Base-by-base conservation (phyloP, 1,140 invertebrate species). In the Nasonia giraulti region DNA sequence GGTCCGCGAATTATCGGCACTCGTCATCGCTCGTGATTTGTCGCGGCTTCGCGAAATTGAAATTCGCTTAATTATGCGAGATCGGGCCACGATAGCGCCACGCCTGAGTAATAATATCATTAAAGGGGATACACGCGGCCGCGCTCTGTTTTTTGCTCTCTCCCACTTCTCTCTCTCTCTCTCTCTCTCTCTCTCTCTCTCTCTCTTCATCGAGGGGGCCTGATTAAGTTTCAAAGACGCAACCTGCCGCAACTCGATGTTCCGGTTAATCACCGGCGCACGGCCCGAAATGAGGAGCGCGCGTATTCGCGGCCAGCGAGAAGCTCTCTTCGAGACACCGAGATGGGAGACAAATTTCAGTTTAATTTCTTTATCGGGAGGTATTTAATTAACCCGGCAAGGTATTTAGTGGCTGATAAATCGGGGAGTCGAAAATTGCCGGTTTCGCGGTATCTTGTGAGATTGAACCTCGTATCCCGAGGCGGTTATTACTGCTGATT, bases 21-120 rank as follows among this genome's bases (percentile, higher is more conserved):
- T 77, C 37, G 20, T 50, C 17, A 62, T 68, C 78, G 33, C 62
- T 37, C 55, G 62, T 69, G 78, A 80, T 80, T 80, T 80, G 78
- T 80, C 78, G 78, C 78, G 31, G 20, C 37, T 27, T 62, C 50
- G 37, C n/a, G 47, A 69, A 80, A 80, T 80, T 80, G 78, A 80
- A 80, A 80, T 69, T 68, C 78, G 31, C 78, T 80, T 71, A 69
- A 80, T 80, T 80, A 80, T 80, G 20, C 78, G 78, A 80, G 78
- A 80, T 80, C 33, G 33, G 33, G 78, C 50, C 12, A 11, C 27
- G 62, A 79, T 79, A 62, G n/a, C 55, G 77, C 33, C 66, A 20
- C 62, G 31, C 50, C 27, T 44, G 27, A 40, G 66, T 69, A 62
- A 66, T 79, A 79, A 79, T 62, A 37, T 66, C 77, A 66, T 79